phyloP scores from a whole-genome alignment of 2,888 invertebrate genomes.

The Eulithis prunata region DNA sequence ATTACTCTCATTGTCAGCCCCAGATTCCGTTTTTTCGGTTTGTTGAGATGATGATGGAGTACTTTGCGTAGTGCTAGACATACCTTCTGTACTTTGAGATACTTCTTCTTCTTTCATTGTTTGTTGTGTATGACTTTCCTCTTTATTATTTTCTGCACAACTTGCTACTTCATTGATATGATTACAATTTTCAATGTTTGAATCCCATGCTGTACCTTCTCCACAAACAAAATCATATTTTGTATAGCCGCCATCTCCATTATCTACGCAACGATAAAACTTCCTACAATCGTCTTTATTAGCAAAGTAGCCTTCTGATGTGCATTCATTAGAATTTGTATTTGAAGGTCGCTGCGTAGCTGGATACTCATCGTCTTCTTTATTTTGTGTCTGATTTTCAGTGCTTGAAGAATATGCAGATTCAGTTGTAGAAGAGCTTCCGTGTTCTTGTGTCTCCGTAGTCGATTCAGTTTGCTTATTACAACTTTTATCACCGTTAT shows the following conservation, averaged over 20 bases:
- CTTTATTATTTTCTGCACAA: conserved; percentile 48
- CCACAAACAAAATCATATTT: conserved; percentile 84
- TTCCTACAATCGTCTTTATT: conserved; percentile 75
- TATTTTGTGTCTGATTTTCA: conserved; percentile 37
- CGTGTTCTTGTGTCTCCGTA: conserved; percentile 38
- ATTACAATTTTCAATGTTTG: conserved; percentile 79
- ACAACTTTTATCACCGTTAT: conserved; percentile 54
- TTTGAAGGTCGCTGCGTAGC: conserved; percentile 42
- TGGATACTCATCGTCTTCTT: conserved; percentile 50
- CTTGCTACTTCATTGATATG: conserved; percentile 75
- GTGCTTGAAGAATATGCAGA: conserved; percentile 39
- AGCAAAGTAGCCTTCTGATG: conserved; percentile 75
- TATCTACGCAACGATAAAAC: conserved; percentile 79
- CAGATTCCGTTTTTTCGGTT: conserved; percentile 41
- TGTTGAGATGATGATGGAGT: conserved; percentile 42
- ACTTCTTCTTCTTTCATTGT: conserved; percentile 55
- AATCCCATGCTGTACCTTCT: conserved; percentile 85
- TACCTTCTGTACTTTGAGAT: conserved; percentile 42
- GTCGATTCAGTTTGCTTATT: conserved; percentile 48
- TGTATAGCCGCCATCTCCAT: conserved; percentile 71
- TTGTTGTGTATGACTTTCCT: conserved; percentile 47
- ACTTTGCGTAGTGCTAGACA: conserved; percentile 41
- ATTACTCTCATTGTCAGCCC: conserved; percentile 38
- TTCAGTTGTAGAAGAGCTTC: conserved; percentile 37
- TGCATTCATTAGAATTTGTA: conserved; percentile 55